phyloP scores from a whole-genome alignment of 2,888 invertebrate species.

The Drosophila pullipes region DNA sequence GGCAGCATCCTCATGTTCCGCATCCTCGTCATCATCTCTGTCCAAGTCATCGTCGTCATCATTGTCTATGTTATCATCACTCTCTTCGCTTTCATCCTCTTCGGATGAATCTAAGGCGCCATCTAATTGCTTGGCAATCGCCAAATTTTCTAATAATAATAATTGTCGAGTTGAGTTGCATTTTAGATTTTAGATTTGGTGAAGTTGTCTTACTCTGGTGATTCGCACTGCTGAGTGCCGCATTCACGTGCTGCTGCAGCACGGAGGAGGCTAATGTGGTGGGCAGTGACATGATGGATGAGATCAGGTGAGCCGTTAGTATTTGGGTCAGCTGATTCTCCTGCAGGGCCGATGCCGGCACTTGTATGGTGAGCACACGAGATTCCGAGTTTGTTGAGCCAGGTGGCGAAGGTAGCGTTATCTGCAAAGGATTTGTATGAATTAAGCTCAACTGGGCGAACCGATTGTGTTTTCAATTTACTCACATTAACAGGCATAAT shows the following conservation, averaged over 20 bases:
- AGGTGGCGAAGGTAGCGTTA: constrained; percentile 91
- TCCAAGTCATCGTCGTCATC: constrained; percentile 92
- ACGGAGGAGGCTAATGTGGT: constrained; percentile 92
- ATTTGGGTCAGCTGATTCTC: constrained; percentile 89
- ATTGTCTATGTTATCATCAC: constrained; percentile 88
- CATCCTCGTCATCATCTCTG: constrained; percentile 88
- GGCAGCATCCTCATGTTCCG: constrained; percentile 89
- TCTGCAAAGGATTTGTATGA: constrained; percentile 85
- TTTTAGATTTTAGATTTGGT: not conserved
- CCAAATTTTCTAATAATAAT: constrained; percentile 76
- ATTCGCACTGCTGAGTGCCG: constrained; percentile 88
- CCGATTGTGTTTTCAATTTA: not conserved
- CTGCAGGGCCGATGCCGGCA: constrained; percentile 93
- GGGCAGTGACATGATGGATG: constrained; percentile 95
- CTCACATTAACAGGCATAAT: constrained; percentile 87
- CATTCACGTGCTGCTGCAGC: constrained; percentile 95
- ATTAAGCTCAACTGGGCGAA: not conserved
- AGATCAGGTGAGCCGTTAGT: constrained; percentile 94
- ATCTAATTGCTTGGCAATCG: constrained; percentile 87
- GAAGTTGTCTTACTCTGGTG: constrained; percentile 81
- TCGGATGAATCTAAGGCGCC: constrained; percentile 90
- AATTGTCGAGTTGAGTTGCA: not conserved
- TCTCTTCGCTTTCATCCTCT: constrained; percentile 92
- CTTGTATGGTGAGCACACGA: constrained; percentile 94
- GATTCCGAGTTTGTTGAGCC: constrained; percentile 89